Conservation (phyloP, 2,888 invertebrate species). For the Thelaira solivaga region DNA sequence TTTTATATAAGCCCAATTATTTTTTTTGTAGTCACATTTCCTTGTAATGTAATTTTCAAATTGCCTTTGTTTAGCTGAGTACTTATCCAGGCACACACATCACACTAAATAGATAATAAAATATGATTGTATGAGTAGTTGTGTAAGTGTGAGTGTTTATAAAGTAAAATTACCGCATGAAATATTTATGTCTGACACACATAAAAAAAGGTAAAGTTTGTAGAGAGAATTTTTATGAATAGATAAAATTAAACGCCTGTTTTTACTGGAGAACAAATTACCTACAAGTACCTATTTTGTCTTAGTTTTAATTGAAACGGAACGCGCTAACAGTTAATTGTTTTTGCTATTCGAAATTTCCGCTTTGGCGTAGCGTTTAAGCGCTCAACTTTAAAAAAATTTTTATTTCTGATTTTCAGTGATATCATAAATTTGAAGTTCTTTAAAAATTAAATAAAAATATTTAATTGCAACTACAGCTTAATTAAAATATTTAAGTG, state of each 20-base stretch:
- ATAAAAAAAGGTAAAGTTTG: constrained; percentile 37
- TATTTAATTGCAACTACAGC: no score
- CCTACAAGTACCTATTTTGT: constrained; percentile 37
- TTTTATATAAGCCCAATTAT: no score
- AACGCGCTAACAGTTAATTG: constrained; percentile 49
- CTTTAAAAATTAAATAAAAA: no score
- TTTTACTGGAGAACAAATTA: constrained; percentile 23
- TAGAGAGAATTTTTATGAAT: constrained; percentile 25
- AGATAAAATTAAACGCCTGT: neutral
- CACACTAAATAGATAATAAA: constrained; percentile 37
- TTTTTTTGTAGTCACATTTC: neutral
- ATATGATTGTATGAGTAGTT: constrained; percentile 16
- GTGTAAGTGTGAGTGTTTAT: neutral
- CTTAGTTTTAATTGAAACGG: constrained; percentile 55
- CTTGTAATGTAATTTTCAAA: neutral
- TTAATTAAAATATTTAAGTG: no score
- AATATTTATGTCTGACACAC: no score
- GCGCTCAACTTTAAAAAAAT: constrained; percentile 3
- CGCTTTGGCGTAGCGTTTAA: neutral
- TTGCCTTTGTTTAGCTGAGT: constrained; percentile 2
- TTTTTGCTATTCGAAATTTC: neutral
- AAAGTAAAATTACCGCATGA: constrained; percentile 42
- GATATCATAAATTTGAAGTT: neutral
- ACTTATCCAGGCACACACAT: neutral
- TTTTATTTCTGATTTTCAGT: neutral